These are phyloP conservation scores for Ephestia elutella DNA, from an alignment of 1,140 invertebrate genomes.

Conservation along the genomic window DNA sequence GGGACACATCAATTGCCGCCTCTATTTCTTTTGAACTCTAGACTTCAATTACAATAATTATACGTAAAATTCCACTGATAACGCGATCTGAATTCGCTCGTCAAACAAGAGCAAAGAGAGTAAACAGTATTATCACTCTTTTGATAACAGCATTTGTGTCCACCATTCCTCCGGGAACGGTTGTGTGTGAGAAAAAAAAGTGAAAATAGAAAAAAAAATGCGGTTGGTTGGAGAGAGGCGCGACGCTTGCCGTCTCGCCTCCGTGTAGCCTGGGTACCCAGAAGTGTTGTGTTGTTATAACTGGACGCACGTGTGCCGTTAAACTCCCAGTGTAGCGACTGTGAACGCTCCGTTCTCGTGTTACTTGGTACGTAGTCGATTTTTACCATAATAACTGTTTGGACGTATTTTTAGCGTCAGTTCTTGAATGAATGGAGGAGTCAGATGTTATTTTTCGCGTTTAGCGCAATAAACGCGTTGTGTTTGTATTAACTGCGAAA, in stretches of 20 bases:
- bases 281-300: slow-evolving; percentile 19
- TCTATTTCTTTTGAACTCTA: not conserved
- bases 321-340: not conserved
- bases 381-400: not conserved
- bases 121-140: slow-evolving; percentile 42
- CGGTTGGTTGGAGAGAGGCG: slow-evolving; percentile 45
- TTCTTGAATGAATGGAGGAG: not conserved
- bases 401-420: not conserved
- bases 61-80: slow-evolving; percentile 50
- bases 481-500: not conserved
- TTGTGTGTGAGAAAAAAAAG: slow-evolving; percentile 18
- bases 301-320: slow-evolving; percentile 21
- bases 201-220: slow-evolving; percentile 42
- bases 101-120: slow-evolving; percentile 16
- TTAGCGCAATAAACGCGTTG: not conserved
- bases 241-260: slow-evolving; percentile 44
- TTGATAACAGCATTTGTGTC: slow-evolving; percentile 35
- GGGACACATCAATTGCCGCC: not conserved
- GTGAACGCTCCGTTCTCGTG: not conserved
- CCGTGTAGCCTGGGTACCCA: slow-evolving; percentile 18
- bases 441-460: not conserved
- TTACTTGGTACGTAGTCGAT: slow-evolving; percentile 3
- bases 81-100: slow-evolving; percentile 17
- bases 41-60: slow-evolving; percentile 12
- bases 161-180: slow-evolving; percentile 20